Conservation (phyloP, 2,797 vertebrate species). For the Sebastes taczanowskii region DNA sequence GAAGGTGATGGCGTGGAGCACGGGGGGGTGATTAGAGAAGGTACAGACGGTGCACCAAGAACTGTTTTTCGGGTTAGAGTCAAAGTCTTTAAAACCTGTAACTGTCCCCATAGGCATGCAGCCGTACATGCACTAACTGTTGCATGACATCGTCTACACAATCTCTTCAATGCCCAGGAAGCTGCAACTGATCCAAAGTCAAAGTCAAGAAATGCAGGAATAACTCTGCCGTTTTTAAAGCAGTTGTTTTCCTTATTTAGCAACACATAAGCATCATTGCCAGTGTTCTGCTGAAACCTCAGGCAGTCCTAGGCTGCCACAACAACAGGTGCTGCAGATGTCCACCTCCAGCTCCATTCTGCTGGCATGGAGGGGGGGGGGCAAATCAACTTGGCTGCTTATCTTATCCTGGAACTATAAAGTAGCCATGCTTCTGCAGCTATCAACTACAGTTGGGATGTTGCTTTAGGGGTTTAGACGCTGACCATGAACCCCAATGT, state of each 20-base stretch:
- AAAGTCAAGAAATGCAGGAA: not conserved
- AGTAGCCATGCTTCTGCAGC: not conserved
- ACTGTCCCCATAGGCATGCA: not conserved
- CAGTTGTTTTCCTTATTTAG: not conserved
- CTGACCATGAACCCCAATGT: not conserved
- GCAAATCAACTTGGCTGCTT: not conserved
- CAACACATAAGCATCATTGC: not conserved
- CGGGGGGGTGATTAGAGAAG: conserved; percentile 29
- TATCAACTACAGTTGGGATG: not conserved
- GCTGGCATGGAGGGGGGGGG: not conserved
- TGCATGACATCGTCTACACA: conserved; percentile 7
- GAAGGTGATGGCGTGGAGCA: conserved; percentile 31
- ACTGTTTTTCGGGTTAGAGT: conserved; percentile 18
- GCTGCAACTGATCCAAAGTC: not conserved
- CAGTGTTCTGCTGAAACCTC: not conserved
- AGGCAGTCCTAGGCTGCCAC: not conserved
- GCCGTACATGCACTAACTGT: not conserved
- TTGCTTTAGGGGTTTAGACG: not conserved
- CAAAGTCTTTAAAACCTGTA: conserved; percentile 36
- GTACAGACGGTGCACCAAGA: conserved; percentile 9
- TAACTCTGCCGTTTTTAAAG: conserved; percentile 5
- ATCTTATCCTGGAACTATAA: not conserved
- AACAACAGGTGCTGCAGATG: conserved; percentile 7
- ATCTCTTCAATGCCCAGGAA: not conserved
- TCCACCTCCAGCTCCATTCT: not conserved